Evolutionary conservation across 1,140 invertebrate genomes (phyloP), one percentile per base, ranked within the genome.

Genomic region (Copidosoma floridanum): DNA sequence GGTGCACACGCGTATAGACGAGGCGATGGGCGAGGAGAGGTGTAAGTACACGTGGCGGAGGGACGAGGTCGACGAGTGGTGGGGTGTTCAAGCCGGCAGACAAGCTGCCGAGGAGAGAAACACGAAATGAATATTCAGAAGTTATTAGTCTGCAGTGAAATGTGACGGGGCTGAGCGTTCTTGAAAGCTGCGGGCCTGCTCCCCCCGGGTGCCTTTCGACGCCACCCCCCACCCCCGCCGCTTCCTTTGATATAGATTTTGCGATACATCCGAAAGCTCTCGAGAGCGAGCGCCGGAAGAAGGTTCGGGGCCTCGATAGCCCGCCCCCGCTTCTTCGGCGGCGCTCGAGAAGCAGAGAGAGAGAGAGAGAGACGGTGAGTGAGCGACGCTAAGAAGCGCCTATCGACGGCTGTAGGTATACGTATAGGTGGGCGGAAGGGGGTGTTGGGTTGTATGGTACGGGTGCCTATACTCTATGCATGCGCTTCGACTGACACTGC

Each of bases 51-150:
- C 14, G 62, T 69, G 62, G 63, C 64, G 66, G 66, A 70, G 71
- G 68, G 68, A 68, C 68, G 71, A 71, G 70, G 70, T n/a, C n/a
- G n/a, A n/a, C n/a, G n/a, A n/a, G n/a, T n/a, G n/a, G n/a, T n/a
- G n/a, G n/a, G n/a, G n/a, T n/a, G n/a, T n/a, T n/a, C n/a, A n/a
- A 72, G n/a, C n/a, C 71, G 68, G 74, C 57, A 64, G 56, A 59
- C 71, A 65, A 71, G 73, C 68, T 69, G 67, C 69, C 71, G 70
- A 71, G 68, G 68, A 74, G n/a, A n/a, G 74, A 76, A 78, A 78
- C 78, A 76, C 73, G 77, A 80, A 79, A 80, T 80, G 78, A 80
- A 80, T 80, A 80, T 80, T 80, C 78, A 80, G 76, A 79, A 80
- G 78, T 79, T 80, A 79, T 78, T 80, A 79, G 78, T 79, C 78